Conservation (phyloP, 2,888 invertebrate genomes). For the Coelopa pilipes region DNA sequence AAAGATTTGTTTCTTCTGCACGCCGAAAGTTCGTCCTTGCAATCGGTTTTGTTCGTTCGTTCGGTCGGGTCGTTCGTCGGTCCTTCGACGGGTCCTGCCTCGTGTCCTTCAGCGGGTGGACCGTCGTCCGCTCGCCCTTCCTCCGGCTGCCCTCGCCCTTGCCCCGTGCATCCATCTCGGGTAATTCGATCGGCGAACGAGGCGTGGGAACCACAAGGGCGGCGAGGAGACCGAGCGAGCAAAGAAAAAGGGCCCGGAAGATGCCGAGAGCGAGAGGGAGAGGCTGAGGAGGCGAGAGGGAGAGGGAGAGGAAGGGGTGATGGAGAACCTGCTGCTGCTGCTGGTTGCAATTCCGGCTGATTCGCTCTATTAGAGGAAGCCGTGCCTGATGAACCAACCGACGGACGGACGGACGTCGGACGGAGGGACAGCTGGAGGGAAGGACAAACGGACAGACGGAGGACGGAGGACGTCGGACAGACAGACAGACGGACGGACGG, state of each 20-base stretch:
- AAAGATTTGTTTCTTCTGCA: slow-evolving; percentile 19
- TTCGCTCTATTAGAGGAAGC: slow-evolving; percentile 3
- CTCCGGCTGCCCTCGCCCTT: neutral
- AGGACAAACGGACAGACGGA: no score
- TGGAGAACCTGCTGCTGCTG: slow-evolving; percentile 24
- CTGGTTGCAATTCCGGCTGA: slow-evolving; percentile 32
- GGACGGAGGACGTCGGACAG: no score
- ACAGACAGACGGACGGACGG: no score
- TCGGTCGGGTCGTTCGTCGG: no score
- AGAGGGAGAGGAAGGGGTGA: neutral
- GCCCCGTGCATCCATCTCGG: neutral
- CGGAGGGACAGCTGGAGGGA: no score
- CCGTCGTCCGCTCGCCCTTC: neutral
- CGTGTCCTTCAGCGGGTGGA: neutral
- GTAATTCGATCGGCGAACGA: slow-evolving; percentile 24
- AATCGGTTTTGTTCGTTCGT: no score
- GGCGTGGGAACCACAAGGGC: no score
- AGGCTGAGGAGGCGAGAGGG: no score
- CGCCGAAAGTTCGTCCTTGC: slow-evolving; percentile 26
- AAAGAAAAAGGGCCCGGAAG: no score
- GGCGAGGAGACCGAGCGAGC: no score
- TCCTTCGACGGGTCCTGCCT: neutral
- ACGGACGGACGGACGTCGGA: slow-evolving; percentile 26
- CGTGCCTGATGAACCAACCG: slow-evolving; percentile 44
- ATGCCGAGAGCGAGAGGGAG: no score